These are phyloP conservation scores for Laterallus jamaicensis DNA, from an alignment of 2,113 vertebrate genomes.

Conservation along the genomic window DNA sequence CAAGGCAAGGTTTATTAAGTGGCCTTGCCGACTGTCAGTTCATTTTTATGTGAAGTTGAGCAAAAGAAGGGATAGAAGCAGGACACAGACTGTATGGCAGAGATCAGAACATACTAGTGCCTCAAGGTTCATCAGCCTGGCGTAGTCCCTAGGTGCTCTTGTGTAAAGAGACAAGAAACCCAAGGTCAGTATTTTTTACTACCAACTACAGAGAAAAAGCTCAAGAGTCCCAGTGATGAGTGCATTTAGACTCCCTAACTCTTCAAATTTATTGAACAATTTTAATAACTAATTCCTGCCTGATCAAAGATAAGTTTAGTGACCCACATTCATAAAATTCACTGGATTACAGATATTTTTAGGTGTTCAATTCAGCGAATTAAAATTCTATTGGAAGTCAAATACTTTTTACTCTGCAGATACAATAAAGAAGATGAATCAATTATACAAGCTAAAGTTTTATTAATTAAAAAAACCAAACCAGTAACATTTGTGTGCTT, in stretches of 20 bases:
- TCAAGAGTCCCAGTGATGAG: neutral
- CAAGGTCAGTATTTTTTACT: neutral
- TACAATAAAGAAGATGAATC: neutral
- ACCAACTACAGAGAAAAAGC: neutral
- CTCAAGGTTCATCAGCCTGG: neutral
- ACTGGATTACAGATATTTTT: neutral
- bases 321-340: neutral
- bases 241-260: neutral
- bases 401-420: neutral
- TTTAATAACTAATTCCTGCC: neutral
- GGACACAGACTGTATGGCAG: neutral
- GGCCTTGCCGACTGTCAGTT: neutral
- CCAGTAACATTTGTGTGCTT: neutral
- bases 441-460: neutral
- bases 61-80: neutral
- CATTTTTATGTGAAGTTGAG: neutral
- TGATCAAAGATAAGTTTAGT: neutral
- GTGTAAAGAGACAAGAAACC: neutral
- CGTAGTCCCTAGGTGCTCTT: neutral
- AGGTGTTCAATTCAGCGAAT: neutral
- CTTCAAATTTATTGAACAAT: neutral
- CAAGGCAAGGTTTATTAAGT: neutral
- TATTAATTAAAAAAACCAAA: neutral
- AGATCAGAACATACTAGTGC: neutral
- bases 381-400: neutral